Conservation (phyloP, 2,113 vertebrate genomes). For the Nettapus auritus region DNA sequence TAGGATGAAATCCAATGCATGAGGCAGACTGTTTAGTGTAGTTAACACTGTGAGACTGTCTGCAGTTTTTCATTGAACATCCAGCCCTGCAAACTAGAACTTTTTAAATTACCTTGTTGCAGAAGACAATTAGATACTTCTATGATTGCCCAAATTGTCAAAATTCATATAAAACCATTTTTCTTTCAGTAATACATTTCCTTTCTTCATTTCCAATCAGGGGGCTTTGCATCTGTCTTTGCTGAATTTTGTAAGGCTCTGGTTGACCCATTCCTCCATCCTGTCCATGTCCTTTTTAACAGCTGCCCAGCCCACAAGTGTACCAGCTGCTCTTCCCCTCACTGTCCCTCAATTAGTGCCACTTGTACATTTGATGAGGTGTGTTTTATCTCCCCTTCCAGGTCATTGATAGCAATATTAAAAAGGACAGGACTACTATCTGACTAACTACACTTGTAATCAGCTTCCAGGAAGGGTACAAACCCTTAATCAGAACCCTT, state of each 20-base stretch:
- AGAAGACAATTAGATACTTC: neutral
- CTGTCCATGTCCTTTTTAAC: neutral
- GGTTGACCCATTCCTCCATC: rapidly evolving
- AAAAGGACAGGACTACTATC: neutral
- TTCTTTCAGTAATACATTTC: neutral
- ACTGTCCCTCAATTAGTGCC: neutral
- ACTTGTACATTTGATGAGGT: neutral
- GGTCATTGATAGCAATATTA: neutral
- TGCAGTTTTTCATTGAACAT: neutral
- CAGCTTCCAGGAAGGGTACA: neutral
- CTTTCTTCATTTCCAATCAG: neutral
- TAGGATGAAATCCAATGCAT: neutral
- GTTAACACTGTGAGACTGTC: neutral
- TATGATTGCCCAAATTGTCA: neutral
- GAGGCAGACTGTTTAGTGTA: neutral
- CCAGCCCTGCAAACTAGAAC: neutral
- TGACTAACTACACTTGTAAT: neutral
- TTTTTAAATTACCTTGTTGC: neutral
- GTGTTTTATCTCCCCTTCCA: neutral
- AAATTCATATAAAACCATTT: neutral
- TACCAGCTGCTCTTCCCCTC: neutral
- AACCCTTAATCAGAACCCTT: neutral
- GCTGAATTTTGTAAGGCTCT: neutral
- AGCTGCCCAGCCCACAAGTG: too few relatives aligned
- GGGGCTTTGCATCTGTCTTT: neutral